These are phyloP conservation scores for Magallana ariakensis DNA, from an alignment of 1,140 invertebrate genomes.

Conservation along the genomic window DNA sequence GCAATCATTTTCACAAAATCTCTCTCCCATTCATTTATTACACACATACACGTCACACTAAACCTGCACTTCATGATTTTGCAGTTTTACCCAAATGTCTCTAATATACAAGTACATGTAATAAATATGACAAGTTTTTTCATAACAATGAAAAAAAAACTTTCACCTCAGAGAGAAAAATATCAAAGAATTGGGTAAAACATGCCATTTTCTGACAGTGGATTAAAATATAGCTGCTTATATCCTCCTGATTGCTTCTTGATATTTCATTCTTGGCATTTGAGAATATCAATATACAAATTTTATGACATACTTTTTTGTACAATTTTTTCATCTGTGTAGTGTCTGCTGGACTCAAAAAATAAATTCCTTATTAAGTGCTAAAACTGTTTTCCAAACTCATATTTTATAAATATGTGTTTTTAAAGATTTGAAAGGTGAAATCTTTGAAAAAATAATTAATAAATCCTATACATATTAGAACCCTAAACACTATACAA, in stretches of 20 bases:
- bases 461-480: background rate
- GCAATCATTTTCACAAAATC: background rate
- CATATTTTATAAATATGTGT: background rate
- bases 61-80: no score
- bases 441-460: no score
- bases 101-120: background rate
- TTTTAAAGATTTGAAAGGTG: background rate
- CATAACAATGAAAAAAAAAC: conserved; percentile 30
- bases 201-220: background rate
- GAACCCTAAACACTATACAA: conserved; percentile 86
- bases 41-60: no score
- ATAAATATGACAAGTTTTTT: conserved; percentile 31
- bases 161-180: conserved; percentile 40
- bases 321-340: no score
- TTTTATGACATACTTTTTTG: no score
- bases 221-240: conserved; percentile 3
- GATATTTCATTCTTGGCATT: background rate
- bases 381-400: no score
- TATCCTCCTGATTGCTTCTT: background rate
- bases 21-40: no score
- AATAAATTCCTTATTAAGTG: no score
- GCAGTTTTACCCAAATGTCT: background rate
- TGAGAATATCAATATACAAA: no score
- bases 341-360: no score
- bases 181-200: conserved; percentile 28